Evolutionary conservation across 2,888 invertebrate genomes (phyloP).

Genomic region (Cosmia pyralina): DNA sequence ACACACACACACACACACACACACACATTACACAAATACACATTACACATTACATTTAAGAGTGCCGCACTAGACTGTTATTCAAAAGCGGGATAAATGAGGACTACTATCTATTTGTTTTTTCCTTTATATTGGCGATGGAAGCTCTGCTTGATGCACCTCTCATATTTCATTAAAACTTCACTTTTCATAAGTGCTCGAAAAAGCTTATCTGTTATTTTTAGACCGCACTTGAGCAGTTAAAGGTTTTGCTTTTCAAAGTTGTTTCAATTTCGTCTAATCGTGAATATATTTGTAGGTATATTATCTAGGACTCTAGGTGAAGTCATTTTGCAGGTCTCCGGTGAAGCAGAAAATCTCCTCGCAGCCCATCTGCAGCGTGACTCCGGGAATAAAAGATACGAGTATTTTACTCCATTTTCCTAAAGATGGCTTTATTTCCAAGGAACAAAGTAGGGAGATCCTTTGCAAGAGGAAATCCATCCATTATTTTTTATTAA

Average conservation of each 20-base stretch:
- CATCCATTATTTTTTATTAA: neutral
- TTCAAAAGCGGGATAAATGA: constrained; percentile 10
- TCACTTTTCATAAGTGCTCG: constrained; percentile 12
- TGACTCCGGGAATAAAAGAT: neutral
- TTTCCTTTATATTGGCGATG: neutral
- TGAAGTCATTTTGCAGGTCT: no score
- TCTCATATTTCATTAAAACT: constrained; percentile 19
- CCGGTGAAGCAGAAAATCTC: no score
- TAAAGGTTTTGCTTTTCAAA: neutral
- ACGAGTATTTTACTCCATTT: constrained; percentile 10
- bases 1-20: no score
- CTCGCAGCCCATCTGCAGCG: no score
- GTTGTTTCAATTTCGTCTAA: no score
- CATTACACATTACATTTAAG: constrained; percentile 19
- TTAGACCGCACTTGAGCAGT: neutral
- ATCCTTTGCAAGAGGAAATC: neutral
- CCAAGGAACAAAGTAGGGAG: no score
- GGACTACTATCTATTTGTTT: neutral
- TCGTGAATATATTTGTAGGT: no score
- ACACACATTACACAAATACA: no score
- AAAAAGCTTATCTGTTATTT: neutral
- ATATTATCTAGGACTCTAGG: no score
- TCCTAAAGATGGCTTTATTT: neutral
- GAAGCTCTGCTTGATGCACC: constrained; percentile 1
- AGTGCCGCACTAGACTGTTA: constrained; percentile 4